Conservation (phyloP, 2,888 invertebrate species). For the Dryomyza anilis region DNA sequence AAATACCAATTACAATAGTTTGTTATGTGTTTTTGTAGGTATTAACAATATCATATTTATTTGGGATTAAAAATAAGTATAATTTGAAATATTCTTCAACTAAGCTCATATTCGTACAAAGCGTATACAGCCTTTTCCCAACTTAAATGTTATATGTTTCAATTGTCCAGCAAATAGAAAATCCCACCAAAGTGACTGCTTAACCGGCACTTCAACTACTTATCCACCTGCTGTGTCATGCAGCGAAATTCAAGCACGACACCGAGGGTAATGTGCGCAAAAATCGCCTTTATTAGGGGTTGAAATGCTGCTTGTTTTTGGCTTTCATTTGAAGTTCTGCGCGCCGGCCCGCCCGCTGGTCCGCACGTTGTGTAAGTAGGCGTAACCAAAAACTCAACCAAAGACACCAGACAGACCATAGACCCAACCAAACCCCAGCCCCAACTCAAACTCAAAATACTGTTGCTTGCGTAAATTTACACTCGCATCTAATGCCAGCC, state of each 20-base stretch:
- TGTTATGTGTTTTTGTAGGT: too few species aligned
- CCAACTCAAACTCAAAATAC: not conserved
- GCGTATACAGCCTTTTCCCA: too few species aligned
- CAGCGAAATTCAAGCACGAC: not conserved
- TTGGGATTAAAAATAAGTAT: too few species aligned
- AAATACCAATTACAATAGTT: too few species aligned
- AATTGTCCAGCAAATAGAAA: not conserved
- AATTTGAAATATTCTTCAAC: too few species aligned
- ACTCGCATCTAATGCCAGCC: slow-evolving; percentile 32
- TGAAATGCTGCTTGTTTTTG: slow-evolving; percentile 1
- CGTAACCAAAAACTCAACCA: too few species aligned
- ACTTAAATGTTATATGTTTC: too few species aligned
- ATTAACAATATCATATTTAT: too few species aligned
- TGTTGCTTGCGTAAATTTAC: not conserved
- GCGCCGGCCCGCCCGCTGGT: too few species aligned
- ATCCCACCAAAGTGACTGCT: not conserved
- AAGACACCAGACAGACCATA: too few species aligned
- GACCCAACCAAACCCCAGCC: not conserved
- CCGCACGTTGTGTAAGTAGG: not conserved
- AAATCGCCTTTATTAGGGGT: not conserved
- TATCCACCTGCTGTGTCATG: slow-evolving; percentile 18
- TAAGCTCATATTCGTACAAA: too few species aligned
- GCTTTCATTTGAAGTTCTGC: too few species aligned
- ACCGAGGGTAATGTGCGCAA: not conserved
- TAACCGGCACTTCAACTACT: slow-evolving; percentile 23